Conservation (phyloP, 2,113 vertebrate genomes). For the Rhinogobius similis region DNA sequence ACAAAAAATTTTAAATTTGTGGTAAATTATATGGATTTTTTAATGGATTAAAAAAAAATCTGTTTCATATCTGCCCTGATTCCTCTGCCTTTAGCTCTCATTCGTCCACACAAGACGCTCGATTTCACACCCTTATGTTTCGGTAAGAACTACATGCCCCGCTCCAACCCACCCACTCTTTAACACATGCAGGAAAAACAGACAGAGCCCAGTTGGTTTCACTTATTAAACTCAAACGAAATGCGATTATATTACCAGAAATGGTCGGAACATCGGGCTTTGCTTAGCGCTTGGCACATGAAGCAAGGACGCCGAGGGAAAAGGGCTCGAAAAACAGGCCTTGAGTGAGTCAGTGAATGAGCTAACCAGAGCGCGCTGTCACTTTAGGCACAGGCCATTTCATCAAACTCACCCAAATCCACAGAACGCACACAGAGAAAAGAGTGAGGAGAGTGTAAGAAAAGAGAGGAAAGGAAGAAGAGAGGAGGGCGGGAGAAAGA, state of each 20-base stretch:
- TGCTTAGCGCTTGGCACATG: slow-evolving; percentile 63
- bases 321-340: slow-evolving; percentile 55
- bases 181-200: slow-evolving; percentile 30
- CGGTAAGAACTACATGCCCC: slow-evolving; percentile 18
- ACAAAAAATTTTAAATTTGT: too few relatives aligned
- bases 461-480: too few relatives aligned
- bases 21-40: too few relatives aligned
- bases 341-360: slow-evolving; percentile 60
- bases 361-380: slow-evolving; percentile 57
- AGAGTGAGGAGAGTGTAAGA: too few relatives aligned
- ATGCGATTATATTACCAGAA: slow-evolving; percentile 69
- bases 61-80: too few relatives aligned
- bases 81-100: too few relatives aligned
- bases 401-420: slow-evolving; percentile 29
- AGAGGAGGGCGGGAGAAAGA: too few relatives aligned
- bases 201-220: slow-evolving; percentile 63
- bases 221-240: slow-evolving; percentile 71
- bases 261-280: slow-evolving; percentile 67
- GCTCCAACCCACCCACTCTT: slow-evolving; percentile 18
- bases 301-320: slow-evolving; percentile 33
- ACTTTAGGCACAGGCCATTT: slow-evolving; percentile 42
- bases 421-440: slow-evolving; percentile 1
- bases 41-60: too few relatives aligned
- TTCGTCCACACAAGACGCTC: not conserved
- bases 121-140: slow-evolving; percentile 12